These are phyloP conservation scores for Brachionus asplanchnoidis DNA, from an alignment of 1,140 invertebrate species.

Conservation along the genomic window DNA sequence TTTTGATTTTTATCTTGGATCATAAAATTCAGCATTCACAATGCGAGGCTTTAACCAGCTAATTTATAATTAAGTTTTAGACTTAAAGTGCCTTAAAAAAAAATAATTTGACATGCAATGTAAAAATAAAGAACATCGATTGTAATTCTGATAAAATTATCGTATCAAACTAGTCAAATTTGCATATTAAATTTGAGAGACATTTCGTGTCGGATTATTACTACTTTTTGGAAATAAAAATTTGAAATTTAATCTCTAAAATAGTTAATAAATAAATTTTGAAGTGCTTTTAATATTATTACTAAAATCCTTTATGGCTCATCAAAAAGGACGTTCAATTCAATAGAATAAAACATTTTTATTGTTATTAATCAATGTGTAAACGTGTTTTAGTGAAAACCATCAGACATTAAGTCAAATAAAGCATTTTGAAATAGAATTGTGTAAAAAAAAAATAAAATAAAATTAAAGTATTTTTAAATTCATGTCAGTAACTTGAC, in stretches of 20 bases:
- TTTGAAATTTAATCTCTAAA: not conserved
- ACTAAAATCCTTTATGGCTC: too few relatives aligned
- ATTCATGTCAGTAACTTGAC: not conserved
- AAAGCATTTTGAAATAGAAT: not conserved
- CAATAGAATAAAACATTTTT: too few relatives aligned
- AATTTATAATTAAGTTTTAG: not conserved
- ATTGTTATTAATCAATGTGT: too few relatives aligned
- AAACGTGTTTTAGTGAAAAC: too few relatives aligned
- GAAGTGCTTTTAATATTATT: not conserved
- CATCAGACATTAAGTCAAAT: too few relatives aligned
- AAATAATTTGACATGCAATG: not conserved
- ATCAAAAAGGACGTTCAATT: too few relatives aligned
- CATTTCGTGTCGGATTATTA: not conserved
- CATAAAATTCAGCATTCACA: too few relatives aligned
- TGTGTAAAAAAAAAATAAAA: not conserved
- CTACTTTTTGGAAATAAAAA: not conserved
- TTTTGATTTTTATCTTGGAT: too few relatives aligned
- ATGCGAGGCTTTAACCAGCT: not conserved
- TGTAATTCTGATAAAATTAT: not conserved
- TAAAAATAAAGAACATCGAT: not conserved
- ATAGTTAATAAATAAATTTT: not conserved
- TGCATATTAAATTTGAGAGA: not conserved
- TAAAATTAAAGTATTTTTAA: not conserved
- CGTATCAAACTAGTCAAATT: not conserved
- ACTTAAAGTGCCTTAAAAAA: not conserved